These are phyloP conservation scores for Eristalinus sepulchralis DNA, from an alignment of 2,888 invertebrate species.

Conservation along the genomic window DNA sequence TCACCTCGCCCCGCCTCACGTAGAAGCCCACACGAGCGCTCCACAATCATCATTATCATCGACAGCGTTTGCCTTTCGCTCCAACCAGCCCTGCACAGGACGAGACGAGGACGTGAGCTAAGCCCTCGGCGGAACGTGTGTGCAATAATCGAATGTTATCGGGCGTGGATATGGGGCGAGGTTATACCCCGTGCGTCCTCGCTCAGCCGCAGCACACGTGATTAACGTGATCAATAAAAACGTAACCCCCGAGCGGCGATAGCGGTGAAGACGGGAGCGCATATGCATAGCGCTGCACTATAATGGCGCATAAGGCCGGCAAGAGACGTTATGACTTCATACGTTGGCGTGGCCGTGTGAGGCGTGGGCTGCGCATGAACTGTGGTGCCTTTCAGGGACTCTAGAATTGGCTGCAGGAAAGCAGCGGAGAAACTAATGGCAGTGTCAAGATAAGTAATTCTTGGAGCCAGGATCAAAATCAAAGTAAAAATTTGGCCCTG, in stretches of 20 bases:
- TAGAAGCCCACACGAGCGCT: slow-evolving; percentile 21
- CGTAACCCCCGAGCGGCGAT: slow-evolving; percentile 6
- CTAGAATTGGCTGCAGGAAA: too few relatives aligned
- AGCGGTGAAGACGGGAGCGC: not conserved
- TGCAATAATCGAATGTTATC: slow-evolving; percentile 58
- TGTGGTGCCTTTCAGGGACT: slow-evolving; percentile 1
- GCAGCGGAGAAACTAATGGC: too few relatives aligned
- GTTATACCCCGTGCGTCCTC: not conserved
- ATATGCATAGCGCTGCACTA: slow-evolving; percentile 24
- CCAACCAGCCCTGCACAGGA: not conserved
- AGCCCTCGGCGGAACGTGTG: slow-evolving; percentile 50
- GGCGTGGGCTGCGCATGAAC: not conserved
- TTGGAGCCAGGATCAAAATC: too few relatives aligned
- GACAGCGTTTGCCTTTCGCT: not conserved
- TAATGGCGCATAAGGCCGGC: not conserved
- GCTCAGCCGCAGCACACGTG: slow-evolving; percentile 19
- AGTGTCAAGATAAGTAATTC: not conserved
- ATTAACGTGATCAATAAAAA: slow-evolving; percentile 50
- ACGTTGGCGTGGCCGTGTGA: not conserved
- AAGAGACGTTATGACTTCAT: not conserved
- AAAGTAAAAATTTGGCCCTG: too few relatives aligned
- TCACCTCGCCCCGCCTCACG: slow-evolving; percentile 15
- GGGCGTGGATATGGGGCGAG: slow-evolving; percentile 3
- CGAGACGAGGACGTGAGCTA: slow-evolving; percentile 28
- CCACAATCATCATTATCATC: slow-evolving; percentile 43